Evolutionary conservation across 1,140 invertebrate species (phyloP), one percentile per base, ranked within the genome.

Genomic region (Vollenhovia emeryi): DNA sequence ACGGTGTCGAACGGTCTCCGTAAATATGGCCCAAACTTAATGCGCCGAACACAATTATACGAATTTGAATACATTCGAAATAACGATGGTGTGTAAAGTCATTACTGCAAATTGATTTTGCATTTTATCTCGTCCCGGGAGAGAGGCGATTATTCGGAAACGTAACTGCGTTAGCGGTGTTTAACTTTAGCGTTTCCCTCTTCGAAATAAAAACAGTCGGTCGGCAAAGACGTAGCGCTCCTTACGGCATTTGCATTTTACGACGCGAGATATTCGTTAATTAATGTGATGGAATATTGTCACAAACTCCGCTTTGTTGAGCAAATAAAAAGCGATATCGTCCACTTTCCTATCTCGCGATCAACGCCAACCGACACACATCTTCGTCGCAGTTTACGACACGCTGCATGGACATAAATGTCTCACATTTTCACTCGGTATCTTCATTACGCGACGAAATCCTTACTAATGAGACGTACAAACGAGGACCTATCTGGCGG

Each of bases 381-480:
- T 33, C 27, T 48, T 27, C 9, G 15, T 74, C 48, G 21, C 27
- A 50, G 24, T 50, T 85, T 71, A 74, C 33, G 36, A 27, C 43
- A 66, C 57, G 30, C 68, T 27, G 36, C 50, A 21, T 8, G 6
- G 40, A 30, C 18, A 6, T 55, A 43, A 57, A 76, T 59, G 45
- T 36, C 43, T 59, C 21, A 24, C 13, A 52, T 15, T 48, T 24
- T 74, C 71, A 55, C 48, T 24, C 6, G 71, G 21, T 48, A 18
- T 40, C 80, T 60, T 68, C 59, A 69, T 89, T 80, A 74, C 59
- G 59, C 68, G 52, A 85, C 69, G 74, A 76, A 62, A 78, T 57
- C 6, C 45, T 40, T 64, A 74, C 86, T 88, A 88, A 88, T 88
- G 83, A 88, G 82, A 88, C 55, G 30, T 75, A 33, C 68, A 75